A percentile compares a stretch with the other conserved stretches of the same genome.
Evolutionary conservation across 2,113 vertebrate genomes (phyloP).

Genomic region (Gymnorhina tibicen): DNA sequence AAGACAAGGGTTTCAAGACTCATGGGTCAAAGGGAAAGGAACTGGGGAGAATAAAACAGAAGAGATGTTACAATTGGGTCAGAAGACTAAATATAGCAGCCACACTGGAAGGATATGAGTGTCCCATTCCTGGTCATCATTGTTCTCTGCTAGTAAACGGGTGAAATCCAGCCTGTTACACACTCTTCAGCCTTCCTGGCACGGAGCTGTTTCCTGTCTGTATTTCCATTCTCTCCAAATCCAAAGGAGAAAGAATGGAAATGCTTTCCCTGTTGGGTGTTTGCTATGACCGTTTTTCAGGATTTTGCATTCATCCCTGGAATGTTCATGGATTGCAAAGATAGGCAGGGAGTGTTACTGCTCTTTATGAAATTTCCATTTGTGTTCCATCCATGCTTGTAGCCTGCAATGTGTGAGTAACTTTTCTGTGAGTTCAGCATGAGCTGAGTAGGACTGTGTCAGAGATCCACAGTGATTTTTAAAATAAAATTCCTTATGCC

Average conservation of each 20-base stretch:
- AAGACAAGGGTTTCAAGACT: not conserved
- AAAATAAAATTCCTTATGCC: not conserved
- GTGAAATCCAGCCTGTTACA: not conserved
- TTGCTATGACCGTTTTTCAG: not conserved
- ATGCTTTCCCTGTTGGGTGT: not conserved
- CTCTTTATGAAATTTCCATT: not conserved
- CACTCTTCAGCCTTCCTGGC: not conserved
- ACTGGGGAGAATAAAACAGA: not conserved
- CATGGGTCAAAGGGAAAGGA: conserved; percentile 1
- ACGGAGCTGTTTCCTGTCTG: not conserved
- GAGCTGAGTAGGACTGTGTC: not conserved
- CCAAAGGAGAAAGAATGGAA: not conserved
- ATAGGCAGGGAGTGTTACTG: not conserved
- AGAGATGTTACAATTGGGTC: not conserved
- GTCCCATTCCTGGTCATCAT: not conserved
- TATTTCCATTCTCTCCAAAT: not conserved
- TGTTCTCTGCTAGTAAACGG: not conserved
- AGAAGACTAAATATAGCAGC: not conserved
- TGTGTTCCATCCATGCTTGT: not conserved
- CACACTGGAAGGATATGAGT: not conserved
- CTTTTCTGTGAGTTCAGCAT: not conserved
- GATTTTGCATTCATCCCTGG: not conserved
- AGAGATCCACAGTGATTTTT: not conserved
- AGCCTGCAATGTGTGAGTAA: not conserved
- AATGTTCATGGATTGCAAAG: not conserved